These are phyloP conservation scores for Polydesmus complanatus DNA, from an alignment of 2,888 invertebrate species.

Conservation along the genomic window DNA sequence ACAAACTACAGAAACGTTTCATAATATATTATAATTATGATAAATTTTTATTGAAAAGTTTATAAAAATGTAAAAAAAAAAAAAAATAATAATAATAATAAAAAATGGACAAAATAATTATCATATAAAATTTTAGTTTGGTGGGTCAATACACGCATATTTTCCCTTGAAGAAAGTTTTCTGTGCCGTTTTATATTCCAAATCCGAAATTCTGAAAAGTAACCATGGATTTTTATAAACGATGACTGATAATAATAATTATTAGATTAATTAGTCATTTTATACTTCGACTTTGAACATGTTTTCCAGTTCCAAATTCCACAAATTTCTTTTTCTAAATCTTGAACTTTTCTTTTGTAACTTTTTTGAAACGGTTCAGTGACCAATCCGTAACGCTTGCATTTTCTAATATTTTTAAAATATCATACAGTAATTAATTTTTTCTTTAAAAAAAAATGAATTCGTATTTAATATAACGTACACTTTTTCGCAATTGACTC, in stretches of 20 bases:
- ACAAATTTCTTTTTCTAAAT: slow-evolving; percentile 9
- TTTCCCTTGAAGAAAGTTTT: slow-evolving; percentile 11
- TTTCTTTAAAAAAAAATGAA: neutral
- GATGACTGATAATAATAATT: neutral
- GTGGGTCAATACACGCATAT: slow-evolving; percentile 11
- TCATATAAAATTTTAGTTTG: neutral
- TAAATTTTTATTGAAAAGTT: too few relatives aligned
- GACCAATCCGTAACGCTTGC: neutral
- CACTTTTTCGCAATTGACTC: slow-evolving; percentile 15
- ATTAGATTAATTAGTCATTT: neutral
- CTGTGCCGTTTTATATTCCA: slow-evolving; percentile 10
- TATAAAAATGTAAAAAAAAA: too few relatives aligned
- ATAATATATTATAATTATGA: too few relatives aligned
- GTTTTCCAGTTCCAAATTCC: slow-evolving; percentile 12
- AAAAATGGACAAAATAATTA: too few relatives aligned
- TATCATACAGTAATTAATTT: neutral
- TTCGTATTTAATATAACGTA: neutral
- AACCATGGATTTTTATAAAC: neutral
- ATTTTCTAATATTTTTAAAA: neutral
- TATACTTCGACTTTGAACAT: slow-evolving; percentile 14
- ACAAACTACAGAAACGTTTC: too few relatives aligned
- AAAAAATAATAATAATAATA: too few relatives aligned
- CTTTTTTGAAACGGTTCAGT: slow-evolving; percentile 9
- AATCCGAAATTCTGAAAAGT: neutral
- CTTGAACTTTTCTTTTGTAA: slow-evolving; percentile 11